These are phyloP conservation scores for Formica aserva DNA, from an alignment of 2,888 invertebrate species.

Conservation along the genomic window DNA sequence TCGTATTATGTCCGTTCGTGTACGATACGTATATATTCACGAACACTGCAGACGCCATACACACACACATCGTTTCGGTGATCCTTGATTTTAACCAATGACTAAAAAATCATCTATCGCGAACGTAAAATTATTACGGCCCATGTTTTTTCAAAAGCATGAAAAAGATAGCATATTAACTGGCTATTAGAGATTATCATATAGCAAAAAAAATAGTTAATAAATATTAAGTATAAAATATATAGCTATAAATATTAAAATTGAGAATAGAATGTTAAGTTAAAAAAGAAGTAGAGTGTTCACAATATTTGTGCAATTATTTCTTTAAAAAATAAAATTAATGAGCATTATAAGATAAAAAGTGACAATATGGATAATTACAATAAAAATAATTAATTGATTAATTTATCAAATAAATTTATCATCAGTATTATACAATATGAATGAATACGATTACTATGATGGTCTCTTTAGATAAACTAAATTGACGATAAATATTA, in stretches of 20 bases:
- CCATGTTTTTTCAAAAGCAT: not conserved
- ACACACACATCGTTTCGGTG: not conserved
- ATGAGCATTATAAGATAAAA: not conserved
- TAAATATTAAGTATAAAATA: not conserved
- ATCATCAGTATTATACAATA: not conserved
- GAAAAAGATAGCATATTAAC: not conserved
- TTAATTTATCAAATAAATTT: conserved; percentile 3
- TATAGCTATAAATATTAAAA: not conserved
- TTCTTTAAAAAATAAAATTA: not conserved
- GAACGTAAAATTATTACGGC: not conserved
- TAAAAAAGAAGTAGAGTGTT: not conserved
- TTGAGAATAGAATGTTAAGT: not conserved
- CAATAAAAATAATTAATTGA: not conserved
- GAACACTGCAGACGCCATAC: no score
- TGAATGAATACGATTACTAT: not conserved
- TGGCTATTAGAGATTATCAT: not conserved
- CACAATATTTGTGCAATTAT: not conserved
- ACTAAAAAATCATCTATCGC: not conserved
- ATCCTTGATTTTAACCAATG: not conserved
- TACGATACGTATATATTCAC: not conserved
- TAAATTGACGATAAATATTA: not conserved
- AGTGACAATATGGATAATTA: not conserved
- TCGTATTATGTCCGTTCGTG: conserved; percentile 15
- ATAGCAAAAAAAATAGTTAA: conserved; percentile 5
- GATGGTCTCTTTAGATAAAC: conserved; percentile 6